phyloP scores from a whole-genome alignment of 2,113 vertebrate genomes.

The Ptilonorhynchus violaceus region DNA sequence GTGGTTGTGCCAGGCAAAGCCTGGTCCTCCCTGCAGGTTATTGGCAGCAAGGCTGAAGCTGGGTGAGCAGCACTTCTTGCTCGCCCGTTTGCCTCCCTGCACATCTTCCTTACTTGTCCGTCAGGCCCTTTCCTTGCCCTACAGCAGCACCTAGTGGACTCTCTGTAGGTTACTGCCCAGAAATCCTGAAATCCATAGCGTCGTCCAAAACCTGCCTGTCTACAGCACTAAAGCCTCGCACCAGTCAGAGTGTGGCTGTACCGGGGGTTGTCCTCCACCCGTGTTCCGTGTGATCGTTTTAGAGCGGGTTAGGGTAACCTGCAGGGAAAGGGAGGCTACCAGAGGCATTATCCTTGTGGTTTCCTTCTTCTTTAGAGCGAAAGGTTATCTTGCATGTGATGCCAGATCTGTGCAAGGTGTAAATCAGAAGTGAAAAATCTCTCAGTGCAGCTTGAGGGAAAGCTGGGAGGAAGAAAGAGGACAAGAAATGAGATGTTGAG shows the following conservation, averaged over 20 bases:
- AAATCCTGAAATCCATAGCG: neutral
- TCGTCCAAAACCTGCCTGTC: neutral
- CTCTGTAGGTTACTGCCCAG: slow-evolving; percentile 4
- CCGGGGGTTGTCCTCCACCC: neutral
- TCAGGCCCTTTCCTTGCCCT: slow-evolving; percentile 22
- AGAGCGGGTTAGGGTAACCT: neutral
- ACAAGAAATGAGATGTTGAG: neutral
- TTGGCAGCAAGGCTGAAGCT: neutral
- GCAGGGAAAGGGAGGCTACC: neutral
- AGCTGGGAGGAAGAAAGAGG: neutral
- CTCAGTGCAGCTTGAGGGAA: neutral
- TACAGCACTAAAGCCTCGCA: fast-evolving
- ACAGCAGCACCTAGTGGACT: slow-evolving; percentile 76
- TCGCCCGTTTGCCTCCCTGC: neutral
- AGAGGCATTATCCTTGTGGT: fast-evolving
- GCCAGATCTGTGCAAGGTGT: neutral
- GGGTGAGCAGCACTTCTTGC: neutral
- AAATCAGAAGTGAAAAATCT: neutral
- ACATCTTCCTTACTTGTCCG: neutral
- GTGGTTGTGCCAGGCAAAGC: neutral
- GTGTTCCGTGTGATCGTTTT: fast-evolving
- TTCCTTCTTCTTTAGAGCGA: neutral
- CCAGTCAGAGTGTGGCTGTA: neutral
- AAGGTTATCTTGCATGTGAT: fast-evolving
- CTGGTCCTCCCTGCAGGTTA: fast-evolving